phyloP scores from a whole-genome alignment of 2,888 invertebrate genomes.

The Drosophila picticornis region DNA sequence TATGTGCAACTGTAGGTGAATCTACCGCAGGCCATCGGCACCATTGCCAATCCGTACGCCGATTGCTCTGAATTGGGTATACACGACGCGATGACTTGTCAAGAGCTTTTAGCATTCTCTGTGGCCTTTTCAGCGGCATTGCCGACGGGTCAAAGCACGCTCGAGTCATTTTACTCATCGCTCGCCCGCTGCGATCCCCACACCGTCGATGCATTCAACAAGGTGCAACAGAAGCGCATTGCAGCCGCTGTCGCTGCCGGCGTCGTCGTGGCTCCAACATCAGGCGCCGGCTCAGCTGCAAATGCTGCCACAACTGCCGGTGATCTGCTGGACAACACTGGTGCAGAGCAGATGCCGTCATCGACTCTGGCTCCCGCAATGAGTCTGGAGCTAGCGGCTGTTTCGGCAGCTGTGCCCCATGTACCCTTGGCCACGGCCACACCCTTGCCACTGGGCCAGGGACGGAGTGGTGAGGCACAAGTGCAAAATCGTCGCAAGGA shows the following conservation, averaged over 20 bases:
- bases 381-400: conserved; percentile 44
- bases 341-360: not conserved
- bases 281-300: conserved; percentile 7
- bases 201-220: conserved; percentile 81
- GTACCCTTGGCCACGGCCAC: conserved; percentile 14
- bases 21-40: conserved; percentile 85
- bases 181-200: conserved; percentile 89
- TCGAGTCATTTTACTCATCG: conserved; percentile 93
- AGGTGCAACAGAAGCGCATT: conserved; percentile 77
- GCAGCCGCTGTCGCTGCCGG: conserved; percentile 80
- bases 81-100: conserved; percentile 88
- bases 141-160: conserved; percentile 93
- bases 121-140: conserved; percentile 96
- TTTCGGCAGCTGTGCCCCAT: conserved; percentile 51
- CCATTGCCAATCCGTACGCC: conserved; percentile 84
- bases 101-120: conserved; percentile 95
- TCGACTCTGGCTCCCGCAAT: conserved; percentile 1
- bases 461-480: conserved; percentile 15
- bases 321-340: conserved; percentile 2
- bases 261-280: conserved; percentile 30
- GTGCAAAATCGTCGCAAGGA: conserved; percentile 1
- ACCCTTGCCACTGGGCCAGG: conserved; percentile 7
- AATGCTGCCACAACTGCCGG: conserved; percentile 26
- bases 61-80: conserved; percentile 87
- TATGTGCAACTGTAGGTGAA: conserved; percentile 81